These are phyloP conservation scores for Tachina fera DNA, from an alignment of 2,888 invertebrate species.

Conservation along the genomic window DNA sequence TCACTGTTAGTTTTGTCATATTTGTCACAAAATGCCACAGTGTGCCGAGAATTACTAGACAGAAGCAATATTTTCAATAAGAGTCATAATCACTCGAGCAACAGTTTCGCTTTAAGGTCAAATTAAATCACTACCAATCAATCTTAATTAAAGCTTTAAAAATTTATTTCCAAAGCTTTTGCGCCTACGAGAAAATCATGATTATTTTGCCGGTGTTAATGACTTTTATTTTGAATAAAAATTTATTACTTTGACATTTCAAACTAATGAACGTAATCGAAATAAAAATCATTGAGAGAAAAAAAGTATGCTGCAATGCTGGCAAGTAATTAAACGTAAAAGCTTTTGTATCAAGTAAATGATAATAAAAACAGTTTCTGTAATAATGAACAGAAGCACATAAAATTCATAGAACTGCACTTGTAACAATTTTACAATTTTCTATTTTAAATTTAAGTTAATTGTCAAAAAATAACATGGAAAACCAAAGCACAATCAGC, in stretches of 20 bases:
- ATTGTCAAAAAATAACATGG: background rate
- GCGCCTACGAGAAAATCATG: background rate
- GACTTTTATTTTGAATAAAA: background rate
- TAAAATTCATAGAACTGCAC: background rate
- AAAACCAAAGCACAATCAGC: background rate
- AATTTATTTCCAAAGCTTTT: background rate
- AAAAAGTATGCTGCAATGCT: background rate
- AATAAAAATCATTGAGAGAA: background rate
- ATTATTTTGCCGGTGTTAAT: background rate
- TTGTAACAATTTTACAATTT: background rate
- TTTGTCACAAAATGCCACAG: no score
- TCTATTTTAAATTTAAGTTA: background rate
- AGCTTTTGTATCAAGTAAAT: background rate
- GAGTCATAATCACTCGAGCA: background rate
- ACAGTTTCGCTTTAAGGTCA: background rate
- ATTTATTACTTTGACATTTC: background rate
- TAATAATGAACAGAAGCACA: background rate
- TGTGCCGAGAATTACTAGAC: no score
- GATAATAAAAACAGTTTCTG: background rate
- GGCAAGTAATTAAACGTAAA: conserved; percentile 1
- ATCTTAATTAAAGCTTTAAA: conserved; percentile 34
- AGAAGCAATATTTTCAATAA: no score
- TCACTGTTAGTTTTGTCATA: no score
- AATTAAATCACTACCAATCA: conserved; percentile 26
- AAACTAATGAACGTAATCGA: background rate